Percentiles rank a stretch among this genome's conserved stretches.
Evolutionary conservation across 2,888 invertebrate genomes (phyloP).

Genomic region (Eustalomyia histrio): DNA sequence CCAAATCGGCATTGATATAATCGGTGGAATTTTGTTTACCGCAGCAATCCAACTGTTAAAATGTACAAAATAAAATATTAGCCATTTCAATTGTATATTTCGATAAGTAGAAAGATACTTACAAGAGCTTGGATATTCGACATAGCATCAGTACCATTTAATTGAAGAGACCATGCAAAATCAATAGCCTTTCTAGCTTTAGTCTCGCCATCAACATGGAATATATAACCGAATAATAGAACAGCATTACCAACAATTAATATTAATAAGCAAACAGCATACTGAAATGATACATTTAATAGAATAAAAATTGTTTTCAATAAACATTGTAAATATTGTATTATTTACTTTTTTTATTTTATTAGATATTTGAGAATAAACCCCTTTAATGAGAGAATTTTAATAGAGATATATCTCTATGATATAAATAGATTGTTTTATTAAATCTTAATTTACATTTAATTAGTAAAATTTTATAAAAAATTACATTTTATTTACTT

Average conservation of each 20-base stretch:
- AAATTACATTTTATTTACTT: too few relatives aligned
- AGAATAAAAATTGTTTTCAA: not conserved
- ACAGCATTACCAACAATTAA: constrained; percentile 83
- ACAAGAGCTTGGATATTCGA: constrained; percentile 69
- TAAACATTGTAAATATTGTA: not conserved
- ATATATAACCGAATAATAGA: constrained; percentile 79
- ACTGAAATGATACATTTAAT: constrained; percentile 81
- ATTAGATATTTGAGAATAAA: too few relatives aligned
- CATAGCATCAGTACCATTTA: constrained; percentile 69
- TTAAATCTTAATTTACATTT: too few relatives aligned
- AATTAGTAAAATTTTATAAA: too few relatives aligned
- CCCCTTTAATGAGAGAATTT: too few relatives aligned
- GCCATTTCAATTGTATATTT: not conserved
- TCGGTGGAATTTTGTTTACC: constrained; percentile 71
- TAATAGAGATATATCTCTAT: too few relatives aligned
- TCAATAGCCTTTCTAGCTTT: constrained; percentile 78
- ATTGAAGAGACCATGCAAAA: constrained; percentile 77
- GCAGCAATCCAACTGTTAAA: constrained; percentile 72
- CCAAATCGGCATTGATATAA: constrained; percentile 68
- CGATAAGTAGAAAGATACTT: not conserved
- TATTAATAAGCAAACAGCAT: constrained; percentile 84
- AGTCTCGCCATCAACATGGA: constrained; percentile 59
- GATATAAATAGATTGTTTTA: too few relatives aligned
- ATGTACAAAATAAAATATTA: not conserved
- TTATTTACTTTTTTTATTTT: too few relatives aligned